Evolutionary conservation across 2,888 invertebrate genomes (phyloP).

Genomic region (Eumerus sabulonum): DNA sequence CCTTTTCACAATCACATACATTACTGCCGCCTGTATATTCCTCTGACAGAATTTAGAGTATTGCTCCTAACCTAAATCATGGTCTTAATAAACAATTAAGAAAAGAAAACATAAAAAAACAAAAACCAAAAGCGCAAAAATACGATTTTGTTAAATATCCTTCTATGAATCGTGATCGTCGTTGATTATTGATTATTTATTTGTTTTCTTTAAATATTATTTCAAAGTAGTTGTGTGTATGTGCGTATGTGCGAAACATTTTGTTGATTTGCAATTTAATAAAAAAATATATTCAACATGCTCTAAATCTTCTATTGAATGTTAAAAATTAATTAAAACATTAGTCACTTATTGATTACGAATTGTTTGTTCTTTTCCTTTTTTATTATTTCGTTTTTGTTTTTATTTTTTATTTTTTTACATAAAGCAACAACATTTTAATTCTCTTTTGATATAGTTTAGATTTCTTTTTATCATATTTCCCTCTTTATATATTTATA

Average conservation of each 20-base stretch:
- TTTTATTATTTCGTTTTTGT: not conserved
- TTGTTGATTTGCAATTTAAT: conserved; percentile 12
- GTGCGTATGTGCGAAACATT: conserved; percentile 25
- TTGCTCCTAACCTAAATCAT: too few relatives aligned
- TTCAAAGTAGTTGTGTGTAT: too few relatives aligned
- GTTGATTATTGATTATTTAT: conserved; percentile 29
- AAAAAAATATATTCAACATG: conserved; percentile 35
- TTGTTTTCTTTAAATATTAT: too few relatives aligned
- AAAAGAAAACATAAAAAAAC: too few relatives aligned
- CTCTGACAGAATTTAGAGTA: too few relatives aligned
- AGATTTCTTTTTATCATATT: conserved; percentile 33
- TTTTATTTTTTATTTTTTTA: conserved; percentile 5
- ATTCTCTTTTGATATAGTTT: conserved; percentile 8
- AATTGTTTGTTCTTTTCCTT: not conserved
- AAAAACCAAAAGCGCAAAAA: not conserved
- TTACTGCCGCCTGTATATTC: too few relatives aligned
- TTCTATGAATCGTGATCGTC: conserved; percentile 6
- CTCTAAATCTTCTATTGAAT: not conserved
- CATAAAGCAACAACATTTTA: conserved; percentile 44
- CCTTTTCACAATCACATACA: too few relatives aligned
- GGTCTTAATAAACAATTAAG: not conserved
- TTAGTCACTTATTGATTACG: conserved; percentile 21
- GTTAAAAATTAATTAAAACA: conserved; percentile 1
- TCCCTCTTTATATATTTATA: conserved; percentile 10
- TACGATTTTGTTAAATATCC: too few relatives aligned